A percentile compares a stretch with the other conserved stretches of the same genome.
These are phyloP conservation scores for Agrilus mali DNA, from an alignment of 2,888 invertebrate genomes.

Conservation along the genomic window DNA sequence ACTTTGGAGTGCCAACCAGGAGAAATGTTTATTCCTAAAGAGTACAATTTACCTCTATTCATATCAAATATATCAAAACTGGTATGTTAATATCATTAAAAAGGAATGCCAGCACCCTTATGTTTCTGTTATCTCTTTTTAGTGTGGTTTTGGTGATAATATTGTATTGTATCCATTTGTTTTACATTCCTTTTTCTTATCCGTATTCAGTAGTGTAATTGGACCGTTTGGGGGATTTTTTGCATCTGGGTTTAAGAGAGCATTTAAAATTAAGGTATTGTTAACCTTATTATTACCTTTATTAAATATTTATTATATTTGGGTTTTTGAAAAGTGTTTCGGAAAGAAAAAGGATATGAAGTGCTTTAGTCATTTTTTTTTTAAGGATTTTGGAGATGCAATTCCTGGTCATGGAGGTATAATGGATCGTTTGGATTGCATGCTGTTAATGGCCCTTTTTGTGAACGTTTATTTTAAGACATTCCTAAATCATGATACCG, in stretches of 20 bases:
- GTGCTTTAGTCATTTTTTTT: conserved; percentile 8
- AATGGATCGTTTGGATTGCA: conserved; percentile 99
- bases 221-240: conserved; percentile 99
- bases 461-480: conserved; percentile 97
- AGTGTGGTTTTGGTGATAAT: not conserved
- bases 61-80: too few species aligned
- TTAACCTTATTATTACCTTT: conserved; percentile 34
- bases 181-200: conserved; percentile 85
- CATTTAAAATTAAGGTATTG: conserved; percentile 83
- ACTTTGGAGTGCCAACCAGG: conserved; percentile 90
- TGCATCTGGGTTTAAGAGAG: conserved; percentile 97
- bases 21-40: conserved; percentile 72
- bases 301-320: not conserved
- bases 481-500: conserved; percentile 68
- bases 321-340: too few species aligned
- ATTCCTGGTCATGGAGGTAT: conserved; percentile 99
- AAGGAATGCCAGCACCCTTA: too few species aligned
- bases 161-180: conserved; percentile 82
- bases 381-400: conserved; percentile 93
- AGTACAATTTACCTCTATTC: conserved; percentile 41
- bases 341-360: too few species aligned
- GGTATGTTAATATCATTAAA: too few species aligned
- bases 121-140: not conserved
- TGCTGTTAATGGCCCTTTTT: conserved; percentile 98
- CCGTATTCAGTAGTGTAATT: conserved; percentile 93